Evolutionary conservation across 1,140 invertebrate genomes (phyloP).

Genomic region (Sinonovacula constricta): DNA sequence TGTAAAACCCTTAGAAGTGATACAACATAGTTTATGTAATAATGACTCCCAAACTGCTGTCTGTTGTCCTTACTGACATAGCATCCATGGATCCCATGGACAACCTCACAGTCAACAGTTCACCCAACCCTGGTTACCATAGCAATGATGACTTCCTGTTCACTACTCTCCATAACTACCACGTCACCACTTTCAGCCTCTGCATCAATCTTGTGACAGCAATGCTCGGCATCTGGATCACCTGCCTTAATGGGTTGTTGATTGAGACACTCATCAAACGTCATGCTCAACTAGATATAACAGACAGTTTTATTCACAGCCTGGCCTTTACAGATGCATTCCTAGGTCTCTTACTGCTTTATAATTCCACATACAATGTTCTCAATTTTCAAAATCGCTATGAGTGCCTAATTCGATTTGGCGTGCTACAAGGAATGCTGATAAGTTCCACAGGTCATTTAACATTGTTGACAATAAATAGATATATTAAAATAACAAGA

Average conservation of each 20-base stretch:
- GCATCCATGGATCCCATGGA: conserved; percentile 12
- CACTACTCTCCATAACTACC: conserved; percentile 49
- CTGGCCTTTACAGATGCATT: conserved; percentile 52
- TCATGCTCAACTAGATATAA: conserved; percentile 29
- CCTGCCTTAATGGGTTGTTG: conserved; percentile 50
- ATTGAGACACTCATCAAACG: conserved; percentile 44
- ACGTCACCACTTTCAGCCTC: conserved; percentile 43
- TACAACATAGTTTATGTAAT: no score
- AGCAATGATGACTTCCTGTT: conserved; percentile 14
- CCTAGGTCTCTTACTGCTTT: conserved; percentile 52
- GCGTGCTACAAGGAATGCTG: conserved; percentile 48
- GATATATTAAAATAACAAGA: conserved; percentile 58
- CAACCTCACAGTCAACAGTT: no score
- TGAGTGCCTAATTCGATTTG: conserved; percentile 58
- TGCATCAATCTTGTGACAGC: conserved; percentile 39
- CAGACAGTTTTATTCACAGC: conserved; percentile 51
- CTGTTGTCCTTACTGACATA: no score
- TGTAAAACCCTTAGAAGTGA: no score
- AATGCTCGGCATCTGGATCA: conserved; percentile 42
- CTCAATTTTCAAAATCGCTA: conserved; percentile 54
- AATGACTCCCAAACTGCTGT: no score
- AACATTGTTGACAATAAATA: conserved; percentile 53
- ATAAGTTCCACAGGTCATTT: conserved; percentile 55
- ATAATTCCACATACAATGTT: conserved; percentile 53
- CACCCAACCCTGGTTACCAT: no score